Evolutionary conservation across 1,140 invertebrate species (phyloP).

Genomic region (Trichogramma pretiosum): DNA sequence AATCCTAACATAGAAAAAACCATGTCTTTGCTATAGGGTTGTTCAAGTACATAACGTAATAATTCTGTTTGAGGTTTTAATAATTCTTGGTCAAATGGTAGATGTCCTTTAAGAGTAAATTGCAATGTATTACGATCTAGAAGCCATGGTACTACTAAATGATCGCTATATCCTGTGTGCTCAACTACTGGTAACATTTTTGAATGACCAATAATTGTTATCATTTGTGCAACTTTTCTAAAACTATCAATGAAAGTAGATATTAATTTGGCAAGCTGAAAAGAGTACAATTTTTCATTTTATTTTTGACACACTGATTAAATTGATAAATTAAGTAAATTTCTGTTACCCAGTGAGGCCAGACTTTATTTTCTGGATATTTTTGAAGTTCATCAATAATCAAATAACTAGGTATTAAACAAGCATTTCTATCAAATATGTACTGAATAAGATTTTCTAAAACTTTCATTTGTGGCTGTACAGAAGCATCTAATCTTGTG

Average conservation of each 20-base stretch:
- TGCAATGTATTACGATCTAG: constrained; percentile 78
- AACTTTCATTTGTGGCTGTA: constrained; percentile 71
- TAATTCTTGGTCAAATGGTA: constrained; percentile 87
- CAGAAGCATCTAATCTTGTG: constrained; percentile 62
- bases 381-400: constrained; percentile 91
- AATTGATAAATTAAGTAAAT: neutral
- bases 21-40: constrained; percentile 94
- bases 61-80: constrained; percentile 80
- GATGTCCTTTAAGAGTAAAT: constrained; percentile 81
- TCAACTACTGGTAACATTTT: constrained; percentile 91
- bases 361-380: constrained; percentile 70
- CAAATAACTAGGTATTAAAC: constrained; percentile 86
- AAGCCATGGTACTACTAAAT: constrained; percentile 75
- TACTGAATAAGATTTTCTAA: constrained; percentile 72
- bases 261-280: constrained; percentile 69
- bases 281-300: constrained; percentile 11
- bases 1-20: constrained; percentile 89
- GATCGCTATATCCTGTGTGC: constrained; percentile 77
- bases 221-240: constrained; percentile 85
- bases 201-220: constrained; percentile 82
- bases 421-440: constrained; percentile 88
- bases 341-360: constrained; percentile 78
- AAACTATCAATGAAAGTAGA: constrained; percentile 89
- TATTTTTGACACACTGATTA: neutral
- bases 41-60: constrained; percentile 83